A percentile compares a stretch with the other conserved stretches of the same genome.
Evolutionary conservation across 2,888 invertebrate species (phyloP).

Genomic region (Spialia ferax): DNA sequence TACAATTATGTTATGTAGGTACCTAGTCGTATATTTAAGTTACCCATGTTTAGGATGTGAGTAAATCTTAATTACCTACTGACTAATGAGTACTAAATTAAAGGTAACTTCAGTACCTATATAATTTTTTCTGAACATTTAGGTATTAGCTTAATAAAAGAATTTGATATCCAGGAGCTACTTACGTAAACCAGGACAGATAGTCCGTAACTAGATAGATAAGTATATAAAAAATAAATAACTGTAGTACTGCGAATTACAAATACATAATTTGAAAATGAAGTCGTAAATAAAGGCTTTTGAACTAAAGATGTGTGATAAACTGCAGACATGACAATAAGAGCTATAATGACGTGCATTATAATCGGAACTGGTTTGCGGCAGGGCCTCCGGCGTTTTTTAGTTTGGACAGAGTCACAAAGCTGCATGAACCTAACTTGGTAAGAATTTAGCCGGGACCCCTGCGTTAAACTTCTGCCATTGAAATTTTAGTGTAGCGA

Average conservation of each 20-base stretch:
- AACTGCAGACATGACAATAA: slow-evolving; percentile 34
- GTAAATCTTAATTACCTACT: too few species aligned
- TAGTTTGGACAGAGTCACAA: slow-evolving; percentile 15
- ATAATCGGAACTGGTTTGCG: slow-evolving; percentile 33
- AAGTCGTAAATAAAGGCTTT: slow-evolving; percentile 19
- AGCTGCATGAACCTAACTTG: slow-evolving; percentile 18
- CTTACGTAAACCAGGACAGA: too few species aligned
- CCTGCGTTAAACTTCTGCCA: slow-evolving; percentile 1
- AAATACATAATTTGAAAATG: slow-evolving; percentile 17
- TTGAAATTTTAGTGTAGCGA: slow-evolving; percentile 1
- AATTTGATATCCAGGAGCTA: too few species aligned
- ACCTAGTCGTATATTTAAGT: too few species aligned
- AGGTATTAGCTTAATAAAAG: too few species aligned
- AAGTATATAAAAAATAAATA: too few species aligned
- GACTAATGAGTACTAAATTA: too few species aligned
- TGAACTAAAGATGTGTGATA: slow-evolving; percentile 22
- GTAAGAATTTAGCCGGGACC: slow-evolving; percentile 23
- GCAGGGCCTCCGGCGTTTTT: slow-evolving; percentile 23
- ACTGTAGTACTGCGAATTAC: neutral
- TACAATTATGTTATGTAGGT: too few species aligned
- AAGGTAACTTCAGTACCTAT: too few species aligned
- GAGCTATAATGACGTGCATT: slow-evolving; percentile 37
- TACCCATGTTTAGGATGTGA: too few species aligned
- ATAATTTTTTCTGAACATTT: too few species aligned
- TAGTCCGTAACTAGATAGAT: too few species aligned